These are phyloP conservation scores for Cyclura pinguis DNA, from an alignment of 2,797 vertebrate species.

Conservation along the genomic window DNA sequence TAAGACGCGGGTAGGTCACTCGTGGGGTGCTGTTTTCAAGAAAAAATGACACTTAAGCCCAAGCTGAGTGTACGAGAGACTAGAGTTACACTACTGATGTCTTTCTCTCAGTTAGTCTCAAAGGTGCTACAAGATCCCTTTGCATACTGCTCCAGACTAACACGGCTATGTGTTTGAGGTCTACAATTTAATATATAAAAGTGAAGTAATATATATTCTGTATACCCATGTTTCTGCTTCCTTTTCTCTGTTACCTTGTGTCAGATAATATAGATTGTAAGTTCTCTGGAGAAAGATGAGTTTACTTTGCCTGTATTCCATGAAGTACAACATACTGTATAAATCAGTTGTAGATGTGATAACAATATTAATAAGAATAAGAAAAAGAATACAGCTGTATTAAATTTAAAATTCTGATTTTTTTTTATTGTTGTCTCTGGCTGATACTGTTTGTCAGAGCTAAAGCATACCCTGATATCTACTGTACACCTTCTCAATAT, in stretches of 20 bases:
- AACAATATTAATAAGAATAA: not conserved
- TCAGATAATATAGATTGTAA: not conserved
- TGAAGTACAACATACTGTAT: not conserved
- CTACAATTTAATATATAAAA: not conserved
- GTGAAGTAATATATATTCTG: not conserved
- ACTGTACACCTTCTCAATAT: not conserved
- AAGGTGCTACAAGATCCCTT: too few relatives aligned
- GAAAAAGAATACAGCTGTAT: not conserved
- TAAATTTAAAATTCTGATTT: not conserved
- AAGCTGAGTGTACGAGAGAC: not conserved
- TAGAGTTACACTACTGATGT: not conserved
- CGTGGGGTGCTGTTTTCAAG: not conserved
- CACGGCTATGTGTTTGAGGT: too few relatives aligned
- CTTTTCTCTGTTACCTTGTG: not conserved
- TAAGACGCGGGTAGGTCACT: conserved; percentile 91
- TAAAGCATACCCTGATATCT: not conserved
- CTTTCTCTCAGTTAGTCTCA: too few relatives aligned
- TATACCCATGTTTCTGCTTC: not conserved
- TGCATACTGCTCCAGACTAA: too few relatives aligned
- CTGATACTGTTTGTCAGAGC: not conserved
- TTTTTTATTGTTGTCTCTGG: not conserved
- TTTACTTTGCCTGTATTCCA: not conserved
- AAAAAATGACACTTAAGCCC: not conserved
- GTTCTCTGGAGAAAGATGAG: not conserved
- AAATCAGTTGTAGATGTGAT: not conserved